Evolutionary conservation across 1,140 invertebrate species (phyloP), one percentile per base, ranked within the genome.

Genomic region (Mercenaria mercenaria): DNA sequence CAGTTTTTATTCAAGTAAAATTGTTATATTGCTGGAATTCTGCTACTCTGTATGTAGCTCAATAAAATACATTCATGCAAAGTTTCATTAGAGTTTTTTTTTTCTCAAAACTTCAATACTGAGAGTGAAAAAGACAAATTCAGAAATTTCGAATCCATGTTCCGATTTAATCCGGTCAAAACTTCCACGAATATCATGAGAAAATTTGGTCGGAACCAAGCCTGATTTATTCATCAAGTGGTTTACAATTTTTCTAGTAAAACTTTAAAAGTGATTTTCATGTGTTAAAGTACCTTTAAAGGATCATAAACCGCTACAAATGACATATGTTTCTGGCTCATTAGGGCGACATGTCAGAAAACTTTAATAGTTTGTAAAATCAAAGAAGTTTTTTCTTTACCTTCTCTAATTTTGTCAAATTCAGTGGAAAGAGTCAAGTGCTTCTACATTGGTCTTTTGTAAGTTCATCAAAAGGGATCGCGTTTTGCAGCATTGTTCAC

Each of bases 241-340:
- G 3, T 72, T 72, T 23, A 20, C 20, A 32, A 72, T 39, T 41
- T 15, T 72, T n/a, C 10, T 18, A 72, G 39, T 18, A 39, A 23
- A 72, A 39, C 2, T 72, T 39, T 39, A 37, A 23, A 39, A 39
- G 18, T 72, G 11, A 39, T 72, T 72, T 37, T 39, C 1, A 15
- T 72, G 20, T 3, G 29, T 29, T 39, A 34, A 72, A 72, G 67
- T 72, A n/a, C 15, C 34, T 41, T 41, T 72, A 72, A 23, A 72
- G 34, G 15, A 8, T 10, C 4, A 26, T 59, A 59, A 59, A 59
- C 26, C 20, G 6, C 20, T 26, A n/a, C 39, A 32, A 72, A 72
- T 72, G 67, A 72, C 67, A 39, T 26, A 29, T 18, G 34, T 72
- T 72, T 72, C 67, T 72, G 67, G 34, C 37, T 72, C 34, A 72